Evolutionary conservation across 2,888 invertebrate genomes (phyloP), one percentile per base, ranked within the genome.

Genomic region (Amiota communis): DNA sequence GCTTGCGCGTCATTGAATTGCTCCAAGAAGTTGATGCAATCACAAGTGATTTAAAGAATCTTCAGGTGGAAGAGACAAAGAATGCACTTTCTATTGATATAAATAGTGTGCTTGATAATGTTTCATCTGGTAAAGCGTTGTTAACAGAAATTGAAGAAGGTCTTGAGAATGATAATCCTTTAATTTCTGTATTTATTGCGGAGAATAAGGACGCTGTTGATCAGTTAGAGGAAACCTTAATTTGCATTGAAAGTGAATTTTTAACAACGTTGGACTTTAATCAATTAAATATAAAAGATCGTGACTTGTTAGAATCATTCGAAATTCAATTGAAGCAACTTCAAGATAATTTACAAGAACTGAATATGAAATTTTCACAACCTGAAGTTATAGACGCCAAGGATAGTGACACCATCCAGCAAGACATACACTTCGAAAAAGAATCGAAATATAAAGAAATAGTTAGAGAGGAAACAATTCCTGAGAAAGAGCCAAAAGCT

Each of bases 11-110:
- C 8, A 88, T 88, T 59, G 89, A 89, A 74, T 76, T 89, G 0
- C 72, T 89, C 2, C 88, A 89, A 67, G 88, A 89, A 79, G 81
- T 89, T 3, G 88, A 89, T 76, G 77, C 79, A 59, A 78, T 89
- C 56, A 78, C 84, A 2, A 78, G 78, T 1, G 87, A 88, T n/a
- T 65, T 88, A 1, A 84, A 75, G 11, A 78, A 74, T 3, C 67
- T 88, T 6, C 61, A 70, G 1, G 12, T 69, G 13, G 51, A 46
- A 69, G 17, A 78, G 0, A 17, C 53, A 6, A 73, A 71, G 17
- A 12, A 74, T 1, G 72, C 72, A 1, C 23, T 75, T 13, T 77
- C 80, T 0, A 63, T 85, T 36, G 81, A 81, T 47, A 78, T 87
- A 0, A 79, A 77, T 48, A 70, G 71, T 20, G 74, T 87, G 1